These are phyloP conservation scores for Orussus abietinus DNA, from an alignment of 1,140 invertebrate genomes.

Conservation along the genomic window DNA sequence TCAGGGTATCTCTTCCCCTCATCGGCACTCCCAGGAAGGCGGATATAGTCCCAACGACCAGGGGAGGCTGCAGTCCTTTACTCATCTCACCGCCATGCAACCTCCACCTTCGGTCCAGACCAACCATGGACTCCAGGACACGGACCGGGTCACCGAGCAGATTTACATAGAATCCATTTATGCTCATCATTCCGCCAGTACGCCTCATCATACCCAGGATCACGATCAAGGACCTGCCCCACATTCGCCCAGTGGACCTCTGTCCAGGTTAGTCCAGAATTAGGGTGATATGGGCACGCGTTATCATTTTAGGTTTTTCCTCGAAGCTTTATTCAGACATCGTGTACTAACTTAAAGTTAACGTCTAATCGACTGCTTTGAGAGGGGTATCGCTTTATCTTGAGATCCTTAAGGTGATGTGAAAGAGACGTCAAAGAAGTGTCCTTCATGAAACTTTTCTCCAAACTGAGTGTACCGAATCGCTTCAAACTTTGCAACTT, in stretches of 20 bases:
- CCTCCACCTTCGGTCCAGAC: slow-evolving; percentile 30
- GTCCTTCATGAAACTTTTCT: too few species aligned
- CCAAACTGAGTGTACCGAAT: too few species aligned
- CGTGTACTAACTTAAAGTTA: too few species aligned
- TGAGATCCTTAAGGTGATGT: too few species aligned
- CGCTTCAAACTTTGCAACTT: too few species aligned
- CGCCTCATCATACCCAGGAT: slow-evolving; percentile 39
- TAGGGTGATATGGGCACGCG: too few species aligned
- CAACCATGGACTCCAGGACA: slow-evolving; percentile 30
- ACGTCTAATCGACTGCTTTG: too few species aligned
- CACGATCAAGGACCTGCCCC: slow-evolving; percentile 34
- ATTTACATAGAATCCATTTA: slow-evolving; percentile 44
- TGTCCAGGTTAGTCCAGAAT: slow-evolving; percentile 36
- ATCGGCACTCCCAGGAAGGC: slow-evolving; percentile 28
- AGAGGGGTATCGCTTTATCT: too few species aligned
- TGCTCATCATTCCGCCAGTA: slow-evolving; percentile 24
- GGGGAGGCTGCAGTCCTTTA: slow-evolving; percentile 39
- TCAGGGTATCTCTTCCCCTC: slow-evolving; percentile 32
- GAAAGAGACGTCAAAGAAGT: too few species aligned
- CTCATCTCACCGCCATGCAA: slow-evolving; percentile 46
- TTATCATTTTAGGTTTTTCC: neutral
- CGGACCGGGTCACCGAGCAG: slow-evolving; percentile 36
- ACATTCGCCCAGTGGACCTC: slow-evolving; percentile 36
- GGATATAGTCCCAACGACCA: slow-evolving; percentile 41
- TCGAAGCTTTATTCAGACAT: too few species aligned